A percentile compares a stretch with the other conserved stretches of the same genome.
phyloP scores from a whole-genome alignment of 2,888 invertebrate species.

The Cantharis flavilabris region DNA sequence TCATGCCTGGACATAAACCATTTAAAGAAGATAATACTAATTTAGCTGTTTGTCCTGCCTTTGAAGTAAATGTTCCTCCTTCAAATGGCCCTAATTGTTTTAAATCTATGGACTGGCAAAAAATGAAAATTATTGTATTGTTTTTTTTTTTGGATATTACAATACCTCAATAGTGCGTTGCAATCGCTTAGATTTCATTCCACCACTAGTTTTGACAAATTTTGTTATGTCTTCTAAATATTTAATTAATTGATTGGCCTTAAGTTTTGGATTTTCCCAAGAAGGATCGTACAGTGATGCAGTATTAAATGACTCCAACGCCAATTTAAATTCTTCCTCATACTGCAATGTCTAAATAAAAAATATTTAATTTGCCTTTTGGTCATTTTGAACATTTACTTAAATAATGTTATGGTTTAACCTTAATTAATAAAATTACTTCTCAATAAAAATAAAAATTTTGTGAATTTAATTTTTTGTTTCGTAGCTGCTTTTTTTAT shows the following conservation, averaged over 20 bases:
- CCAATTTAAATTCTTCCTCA: slow-evolving; percentile 74
- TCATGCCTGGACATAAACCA: slow-evolving; percentile 65
- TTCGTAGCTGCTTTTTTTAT: no score
- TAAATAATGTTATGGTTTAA: no score
- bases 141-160: not conserved
- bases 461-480: no score
- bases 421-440: no score
- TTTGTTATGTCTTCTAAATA: slow-evolving; percentile 70
- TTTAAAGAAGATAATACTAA: slow-evolving; percentile 59
- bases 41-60: slow-evolving; percentile 58
- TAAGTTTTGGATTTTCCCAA: slow-evolving; percentile 71
- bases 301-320: slow-evolving; percentile 69
- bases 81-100: slow-evolving; percentile 73
- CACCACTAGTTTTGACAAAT: slow-evolving; percentile 69
- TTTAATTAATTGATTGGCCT: slow-evolving; percentile 64
- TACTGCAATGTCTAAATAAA: slow-evolving; percentile 74
- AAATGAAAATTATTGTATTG: slow-evolving; percentile 8
- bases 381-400: no score
- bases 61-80: slow-evolving; percentile 62
- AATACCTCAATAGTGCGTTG: slow-evolving; percentile 68
- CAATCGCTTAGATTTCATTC: slow-evolving; percentile 74
- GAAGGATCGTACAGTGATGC: slow-evolving; percentile 74
- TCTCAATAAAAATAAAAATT: no score
- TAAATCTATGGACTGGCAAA: slow-evolving; percentile 63
- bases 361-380: not conserved